Base-by-base conservation (phyloP, 1,140 invertebrate genomes). In the Trypoxylus dichotomus region DNA sequence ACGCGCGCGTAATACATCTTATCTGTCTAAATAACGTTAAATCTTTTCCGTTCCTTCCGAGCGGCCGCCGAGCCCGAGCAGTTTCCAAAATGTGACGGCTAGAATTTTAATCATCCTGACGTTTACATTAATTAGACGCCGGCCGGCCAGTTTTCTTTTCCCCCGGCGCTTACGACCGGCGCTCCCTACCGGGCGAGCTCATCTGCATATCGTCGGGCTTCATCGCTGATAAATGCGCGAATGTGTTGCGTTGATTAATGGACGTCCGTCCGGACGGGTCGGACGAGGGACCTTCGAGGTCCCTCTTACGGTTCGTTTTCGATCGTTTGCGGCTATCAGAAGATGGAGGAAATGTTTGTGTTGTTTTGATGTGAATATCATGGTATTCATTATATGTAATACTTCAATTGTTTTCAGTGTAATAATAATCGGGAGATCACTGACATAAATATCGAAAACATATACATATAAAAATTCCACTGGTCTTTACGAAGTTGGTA, bases 231-330 rank as follows among this genome's bases (percentile, higher is more conserved):
- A 54, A 54, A 54, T 54, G 47, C 19, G 47, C 47, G 47, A 54
- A 54, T 54, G 47, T 54, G 47, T 54, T 54, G 47, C 47, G 15
- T 54, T 54, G 47, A 54, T 54, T 54, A 54, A 54, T 54, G 47
- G 47, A 2, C 32, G 32, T 37, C 32, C 32, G 32, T 7, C n/a
- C 15, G 15, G 47, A 54, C 47, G 47, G 32, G 47, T 54, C 47
- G 47, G 15, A 54, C 47, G 19, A 54, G 47, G 47, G 47, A n/a
- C 15, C 47, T 19, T 54, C 15, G 19, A 15, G 15, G 47, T 54
- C 47, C 15, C 47, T 6, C 32, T 37, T 37, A n/a, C 15, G 15
- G 47, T 15, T 54, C 47, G 19, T 54, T 54, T 43, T 54, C 47
- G 19, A n/a, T 54, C 6, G 5, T 8, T 54, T 54, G 47, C 7